Evolutionary conservation across 2,888 invertebrate genomes (phyloP), one percentile per base, ranked within the genome.

Genomic region (Sinohyriopsis cumingii): DNA sequence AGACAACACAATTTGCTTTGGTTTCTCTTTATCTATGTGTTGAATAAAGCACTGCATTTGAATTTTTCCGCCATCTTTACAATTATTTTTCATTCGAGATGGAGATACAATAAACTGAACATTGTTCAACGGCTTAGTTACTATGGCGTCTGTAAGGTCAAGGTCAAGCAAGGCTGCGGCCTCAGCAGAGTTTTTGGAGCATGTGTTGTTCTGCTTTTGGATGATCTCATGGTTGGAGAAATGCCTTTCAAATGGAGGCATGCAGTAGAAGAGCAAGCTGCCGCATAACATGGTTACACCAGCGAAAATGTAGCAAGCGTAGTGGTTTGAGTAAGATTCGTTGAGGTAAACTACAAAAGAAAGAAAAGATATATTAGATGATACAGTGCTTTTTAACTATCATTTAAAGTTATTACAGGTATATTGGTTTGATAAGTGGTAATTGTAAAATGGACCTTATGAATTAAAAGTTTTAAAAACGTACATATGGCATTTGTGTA

Each of bases 151-250:
- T 33, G 84, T 82, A 67, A 84, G 77, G 73, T 86, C 85, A 73
- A 87, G 81, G 76, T 87, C 87, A 57, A 87, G 80, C 28, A 87
- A 74, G 57, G 87, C 87, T 5, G 84, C 86, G 15, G 84, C 86
- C 71, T 87, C 87, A 18, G 87, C 82, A 55, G 83, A 82, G 71
- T 82, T 82, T 65, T 82, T 82, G 65, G 82, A 83, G 71, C 82
- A 82, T 60, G 78, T 78, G 71, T 82, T 82, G 68, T 79, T 82
- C 53, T 86, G 82, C 67, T 83, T 84, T 76, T 87, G 86, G 64
- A 87, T 83, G 65, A 87, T 84, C 69, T 85, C 85, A 65, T 84
- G 80, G 75, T 88, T 88, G 65, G 87, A 87, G 55, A 79, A 79
- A 70, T 87, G 87, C 28, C 81, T 80, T 67, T 86, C 82, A 56